Evolutionary conservation across 2,888 invertebrate genomes (phyloP).

Genomic region (Hymenopus coronatus): DNA sequence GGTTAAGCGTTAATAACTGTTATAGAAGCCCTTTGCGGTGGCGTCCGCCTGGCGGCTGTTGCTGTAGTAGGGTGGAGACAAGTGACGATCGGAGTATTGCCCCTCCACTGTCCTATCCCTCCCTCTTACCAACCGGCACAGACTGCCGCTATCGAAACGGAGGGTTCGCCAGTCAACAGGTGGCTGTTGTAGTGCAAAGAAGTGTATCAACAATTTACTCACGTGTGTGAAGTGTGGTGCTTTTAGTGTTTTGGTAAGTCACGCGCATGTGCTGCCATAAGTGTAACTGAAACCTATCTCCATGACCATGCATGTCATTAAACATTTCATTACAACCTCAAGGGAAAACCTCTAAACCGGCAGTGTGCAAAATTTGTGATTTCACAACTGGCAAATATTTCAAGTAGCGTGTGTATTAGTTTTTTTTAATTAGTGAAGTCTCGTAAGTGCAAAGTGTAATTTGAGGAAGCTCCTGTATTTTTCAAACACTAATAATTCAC

Average conservation of each 20-base stretch:
- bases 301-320: background rate
- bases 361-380: background rate
- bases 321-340: background rate
- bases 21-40: background rate
- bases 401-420: background rate
- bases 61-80: background rate
- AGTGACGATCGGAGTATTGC: background rate
- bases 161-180: constrained; percentile 24
- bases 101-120: background rate
- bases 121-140: background rate
- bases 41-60: background rate
- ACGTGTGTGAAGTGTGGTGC: background rate
- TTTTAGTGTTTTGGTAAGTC: background rate
- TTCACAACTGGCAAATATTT: background rate
- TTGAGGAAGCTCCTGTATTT: background rate
- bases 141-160: background rate
- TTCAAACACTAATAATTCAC: background rate
- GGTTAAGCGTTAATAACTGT: background rate
- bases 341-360: background rate
- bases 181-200: background rate
- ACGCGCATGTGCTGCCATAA: background rate
- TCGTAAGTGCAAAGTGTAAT: background rate
- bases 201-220: background rate
- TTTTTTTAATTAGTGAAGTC: background rate
- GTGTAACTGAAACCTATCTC: background rate